phyloP scores from a whole-genome alignment of 2,797 vertebrate genomes.

The Leptatherina wallacei region DNA sequence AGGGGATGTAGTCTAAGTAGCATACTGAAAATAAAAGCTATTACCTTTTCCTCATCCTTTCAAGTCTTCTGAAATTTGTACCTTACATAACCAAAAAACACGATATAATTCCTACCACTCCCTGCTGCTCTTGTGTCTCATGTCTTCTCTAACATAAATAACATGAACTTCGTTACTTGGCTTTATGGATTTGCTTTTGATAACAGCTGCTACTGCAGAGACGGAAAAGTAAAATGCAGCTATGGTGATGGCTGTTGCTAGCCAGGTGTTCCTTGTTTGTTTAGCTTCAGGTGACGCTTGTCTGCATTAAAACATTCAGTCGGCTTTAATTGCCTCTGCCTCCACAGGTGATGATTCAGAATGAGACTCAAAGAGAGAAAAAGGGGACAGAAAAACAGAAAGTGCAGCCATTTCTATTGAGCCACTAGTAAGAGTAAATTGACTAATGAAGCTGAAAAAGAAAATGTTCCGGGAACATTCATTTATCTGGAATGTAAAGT shows the following conservation, averaged over 20 bases:
- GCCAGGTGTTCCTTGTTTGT: conserved; percentile 79
- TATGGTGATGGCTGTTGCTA: conserved; percentile 68
- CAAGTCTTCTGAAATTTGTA: background rate
- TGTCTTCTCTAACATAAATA: conserved; percentile 6
- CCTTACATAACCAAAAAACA: background rate
- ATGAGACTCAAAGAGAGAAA: conserved; percentile 17
- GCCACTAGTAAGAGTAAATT: conserved; percentile 10
- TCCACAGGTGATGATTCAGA: conserved; percentile 54
- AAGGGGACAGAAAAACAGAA: conserved; percentile 8
- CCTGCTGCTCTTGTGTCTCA: conserved; percentile 1
- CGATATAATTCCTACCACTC: conserved; percentile 4
- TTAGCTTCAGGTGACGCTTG: conserved; percentile 76
- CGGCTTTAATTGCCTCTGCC: conserved; percentile 62
- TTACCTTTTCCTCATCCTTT: background rate
- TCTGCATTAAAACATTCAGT: conserved; percentile 76
- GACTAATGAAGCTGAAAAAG: conserved; percentile 28
- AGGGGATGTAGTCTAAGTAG: background rate
- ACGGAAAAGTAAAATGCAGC: conserved; percentile 41
- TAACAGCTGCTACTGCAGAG: conserved; percentile 27
- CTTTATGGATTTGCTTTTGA: conserved; percentile 19
- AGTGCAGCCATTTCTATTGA: conserved; percentile 1
- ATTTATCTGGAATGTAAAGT: conserved; percentile 1
- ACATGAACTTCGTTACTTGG: background rate
- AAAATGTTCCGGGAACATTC: conserved; percentile 10
- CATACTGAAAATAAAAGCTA: conserved; percentile 1